phyloP scores from a whole-genome alignment of 2,797 vertebrate genomes.

The Xiphorhynchus erythropygius region DNA sequence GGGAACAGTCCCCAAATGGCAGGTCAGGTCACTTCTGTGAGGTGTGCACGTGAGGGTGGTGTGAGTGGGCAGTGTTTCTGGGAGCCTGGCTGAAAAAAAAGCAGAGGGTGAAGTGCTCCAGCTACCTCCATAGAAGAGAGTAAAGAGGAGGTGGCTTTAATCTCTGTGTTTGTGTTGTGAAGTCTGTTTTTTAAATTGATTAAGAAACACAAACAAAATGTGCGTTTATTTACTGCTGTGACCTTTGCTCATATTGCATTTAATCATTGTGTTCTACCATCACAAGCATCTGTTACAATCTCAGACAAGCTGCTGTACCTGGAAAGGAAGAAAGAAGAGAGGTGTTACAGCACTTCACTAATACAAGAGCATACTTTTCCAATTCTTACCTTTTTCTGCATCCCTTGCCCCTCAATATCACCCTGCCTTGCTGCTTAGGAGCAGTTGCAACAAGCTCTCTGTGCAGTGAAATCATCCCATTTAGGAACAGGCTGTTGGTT shows the following conservation, averaged over 20 bases:
- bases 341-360: not conserved
- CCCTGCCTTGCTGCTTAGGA: not conserved
- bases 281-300: not conserved
- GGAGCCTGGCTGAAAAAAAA: not conserved
- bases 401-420: not conserved
- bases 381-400: not conserved
- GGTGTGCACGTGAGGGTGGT: rapidly evolving
- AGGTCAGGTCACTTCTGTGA: rapidly evolving
- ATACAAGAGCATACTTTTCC: not conserved
- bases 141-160: not conserved
- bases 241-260: not conserved
- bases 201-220: not conserved
- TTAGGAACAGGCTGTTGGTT: not conserved
- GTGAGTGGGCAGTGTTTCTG: not conserved
- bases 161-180: not conserved
- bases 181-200: not conserved
- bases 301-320: not conserved
- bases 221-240: not conserved
- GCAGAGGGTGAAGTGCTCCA: not conserved
- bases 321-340: not conserved
- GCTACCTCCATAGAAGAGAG: not conserved
- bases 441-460: not conserved
- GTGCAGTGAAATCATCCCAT: not conserved
- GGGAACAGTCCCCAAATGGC: not conserved
- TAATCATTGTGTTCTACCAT: not conserved